Evolutionary conservation across 2,113 vertebrate species (phyloP).

Genomic region (Phalacrocorax aristotelis): DNA sequence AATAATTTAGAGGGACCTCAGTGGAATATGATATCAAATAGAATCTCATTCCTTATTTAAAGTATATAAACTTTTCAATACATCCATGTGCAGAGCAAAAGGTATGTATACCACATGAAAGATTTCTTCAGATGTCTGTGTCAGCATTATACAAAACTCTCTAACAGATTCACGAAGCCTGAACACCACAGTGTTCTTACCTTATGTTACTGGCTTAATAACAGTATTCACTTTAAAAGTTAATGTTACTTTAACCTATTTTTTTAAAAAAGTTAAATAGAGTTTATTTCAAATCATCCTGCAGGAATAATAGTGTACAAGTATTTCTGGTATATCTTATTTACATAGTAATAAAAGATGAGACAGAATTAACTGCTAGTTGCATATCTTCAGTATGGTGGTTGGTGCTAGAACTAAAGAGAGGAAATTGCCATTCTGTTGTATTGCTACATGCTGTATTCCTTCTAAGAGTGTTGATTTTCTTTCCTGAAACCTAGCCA

Average conservation of each 20-base stretch:
- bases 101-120: background rate
- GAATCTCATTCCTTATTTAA: slow-evolving; percentile 62
- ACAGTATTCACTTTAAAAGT: slow-evolving; percentile 11
- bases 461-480: background rate
- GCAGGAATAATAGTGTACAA: background rate
- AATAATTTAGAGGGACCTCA: slow-evolving; percentile 40
- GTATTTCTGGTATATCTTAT: background rate
- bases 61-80: slow-evolving; percentile 10
- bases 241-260: slow-evolving; percentile 1
- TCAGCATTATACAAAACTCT: background rate
- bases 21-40: slow-evolving; percentile 19
- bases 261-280: background rate
- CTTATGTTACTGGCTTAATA: background rate
- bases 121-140: background rate
- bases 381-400: background rate
- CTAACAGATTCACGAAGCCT: background rate
- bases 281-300: background rate
- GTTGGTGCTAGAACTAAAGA: background rate
- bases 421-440: background rate
- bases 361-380: background rate
- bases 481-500: background rate
- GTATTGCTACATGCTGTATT: background rate
- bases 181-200: background rate
- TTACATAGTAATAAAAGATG: background rate
- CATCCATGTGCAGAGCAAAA: background rate